These are phyloP conservation scores for Drosophila subquinaria DNA, from an alignment of 2,888 invertebrate genomes.

Conservation along the genomic window DNA sequence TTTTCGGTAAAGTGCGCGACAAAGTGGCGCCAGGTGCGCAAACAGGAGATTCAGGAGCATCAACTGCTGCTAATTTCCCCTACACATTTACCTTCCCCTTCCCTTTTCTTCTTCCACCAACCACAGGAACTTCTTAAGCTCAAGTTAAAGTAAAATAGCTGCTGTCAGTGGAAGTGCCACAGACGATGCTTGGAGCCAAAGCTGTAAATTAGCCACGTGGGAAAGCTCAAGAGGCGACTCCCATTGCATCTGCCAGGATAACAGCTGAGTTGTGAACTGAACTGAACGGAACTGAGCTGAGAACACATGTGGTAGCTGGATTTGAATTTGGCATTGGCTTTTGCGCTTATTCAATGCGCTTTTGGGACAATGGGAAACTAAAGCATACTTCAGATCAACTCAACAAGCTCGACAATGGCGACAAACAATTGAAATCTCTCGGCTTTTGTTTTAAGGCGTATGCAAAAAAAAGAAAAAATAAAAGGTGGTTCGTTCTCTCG, in stretches of 20 bases:
- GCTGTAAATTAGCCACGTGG: slow-evolving; percentile 52
- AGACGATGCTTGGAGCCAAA: slow-evolving; percentile 8
- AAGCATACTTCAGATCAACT: slow-evolving; percentile 71
- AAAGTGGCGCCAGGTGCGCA: slow-evolving; percentile 59
- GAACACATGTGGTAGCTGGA: slow-evolving; percentile 17
- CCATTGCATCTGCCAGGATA: slow-evolving; percentile 6
- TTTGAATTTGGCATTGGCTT: slow-evolving; percentile 27
- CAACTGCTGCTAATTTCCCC: slow-evolving; percentile 24
- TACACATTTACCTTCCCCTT: neutral
- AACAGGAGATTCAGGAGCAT: neutral
- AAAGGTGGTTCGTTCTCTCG: slow-evolving; percentile 35
- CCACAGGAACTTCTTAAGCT: slow-evolving; percentile 23
- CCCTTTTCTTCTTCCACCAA: neutral
- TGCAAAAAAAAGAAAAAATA: slow-evolving; percentile 28
- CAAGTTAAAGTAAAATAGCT: slow-evolving; percentile 47
- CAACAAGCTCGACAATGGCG: slow-evolving; percentile 67
- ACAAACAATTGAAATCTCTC: slow-evolving; percentile 81
- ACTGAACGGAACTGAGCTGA: slow-evolving; percentile 3
- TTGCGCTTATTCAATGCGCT: slow-evolving; percentile 61
- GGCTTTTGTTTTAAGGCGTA: slow-evolving; percentile 75
- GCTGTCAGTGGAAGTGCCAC: slow-evolving; percentile 48
- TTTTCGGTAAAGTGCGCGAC: slow-evolving; percentile 60
- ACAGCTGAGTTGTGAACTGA: slow-evolving; percentile 1
- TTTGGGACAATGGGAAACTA: slow-evolving; percentile 64
- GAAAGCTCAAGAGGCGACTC: slow-evolving; percentile 3